These are phyloP conservation scores for Calephelis virginiensis DNA, from an alignment of 1,140 invertebrate species.

Conservation along the genomic window DNA sequence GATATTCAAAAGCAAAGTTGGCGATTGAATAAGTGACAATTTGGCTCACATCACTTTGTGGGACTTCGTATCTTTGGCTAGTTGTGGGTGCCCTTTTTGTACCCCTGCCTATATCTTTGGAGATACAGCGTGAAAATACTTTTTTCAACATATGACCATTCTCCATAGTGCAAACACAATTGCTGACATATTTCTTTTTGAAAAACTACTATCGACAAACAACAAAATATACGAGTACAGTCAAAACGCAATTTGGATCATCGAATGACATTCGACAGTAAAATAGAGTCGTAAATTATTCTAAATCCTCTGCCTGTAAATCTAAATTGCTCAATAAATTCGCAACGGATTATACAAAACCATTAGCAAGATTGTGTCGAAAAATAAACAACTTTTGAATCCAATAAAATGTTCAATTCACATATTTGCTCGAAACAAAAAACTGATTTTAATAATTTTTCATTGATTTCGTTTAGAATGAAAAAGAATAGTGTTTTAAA, in stretches of 20 bases:
- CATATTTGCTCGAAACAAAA: background rate
- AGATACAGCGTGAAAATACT: too few relatives aligned
- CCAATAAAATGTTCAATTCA: conserved; percentile 6
- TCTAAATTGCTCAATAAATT: conserved; percentile 15
- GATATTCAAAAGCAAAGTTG: too few relatives aligned
- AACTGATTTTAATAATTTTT: too few relatives aligned
- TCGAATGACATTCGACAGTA: conserved; percentile 12
- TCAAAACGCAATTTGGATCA: conserved; percentile 7
- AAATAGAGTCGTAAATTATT: conserved; percentile 11
- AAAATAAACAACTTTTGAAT: conserved; percentile 8
- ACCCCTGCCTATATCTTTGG: too few relatives aligned
- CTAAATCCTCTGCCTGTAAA: conserved; percentile 13
- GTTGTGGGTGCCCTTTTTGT: too few relatives aligned
- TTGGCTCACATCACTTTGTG: too few relatives aligned
- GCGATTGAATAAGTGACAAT: too few relatives aligned
- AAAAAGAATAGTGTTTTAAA: too few relatives aligned
- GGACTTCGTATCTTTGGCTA: too few relatives aligned
- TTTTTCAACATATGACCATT: too few relatives aligned
- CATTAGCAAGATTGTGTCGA: background rate
- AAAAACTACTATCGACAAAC: background rate
- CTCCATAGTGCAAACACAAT: background rate
- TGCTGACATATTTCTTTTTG: background rate
- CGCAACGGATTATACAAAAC: conserved; percentile 1
- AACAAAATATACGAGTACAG: conserved; percentile 1
- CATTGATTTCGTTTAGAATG: too few relatives aligned